Evolutionary conservation across 2,113 vertebrate genomes (phyloP).

Genomic region (Gymnocephalus cernua): DNA sequence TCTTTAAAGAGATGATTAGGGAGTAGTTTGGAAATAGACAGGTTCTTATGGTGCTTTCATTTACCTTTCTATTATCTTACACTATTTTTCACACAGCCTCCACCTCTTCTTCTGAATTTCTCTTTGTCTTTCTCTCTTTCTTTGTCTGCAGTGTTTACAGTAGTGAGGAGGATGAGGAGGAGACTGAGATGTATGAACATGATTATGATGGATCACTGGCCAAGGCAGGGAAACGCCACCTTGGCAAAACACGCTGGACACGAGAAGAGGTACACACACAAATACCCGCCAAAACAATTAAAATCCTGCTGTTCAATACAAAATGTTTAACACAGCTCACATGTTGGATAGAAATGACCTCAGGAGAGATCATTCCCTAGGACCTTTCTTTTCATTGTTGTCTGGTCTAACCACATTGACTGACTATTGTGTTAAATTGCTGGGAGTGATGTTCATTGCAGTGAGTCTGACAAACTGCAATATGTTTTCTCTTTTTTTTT

Average conservation of each 20-base stretch:
- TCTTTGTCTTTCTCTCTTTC: not conserved
- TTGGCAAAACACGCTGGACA: constrained; percentile 98
- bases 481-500: constrained; percentile 58
- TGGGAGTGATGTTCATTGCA: not conserved
- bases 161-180: constrained; percentile 97
- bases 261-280: constrained; percentile 91
- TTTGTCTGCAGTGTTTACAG: constrained; percentile 92
- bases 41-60: constrained; percentile 54
- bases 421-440: not conserved
- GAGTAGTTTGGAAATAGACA: constrained; percentile 56
- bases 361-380: not conserved
- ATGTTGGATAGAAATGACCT: not conserved
- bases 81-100: constrained; percentile 28
- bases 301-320: not conserved
- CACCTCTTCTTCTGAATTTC: constrained; percentile 12
- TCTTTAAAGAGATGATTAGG: constrained; percentile 63
- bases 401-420: constrained; percentile 16
- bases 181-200: constrained; percentile 96
- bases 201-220: constrained; percentile 95
- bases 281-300: not conserved
- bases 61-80: constrained; percentile 32
- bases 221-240: constrained; percentile 94
- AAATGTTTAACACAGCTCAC: not conserved
- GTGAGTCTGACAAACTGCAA: constrained; percentile 16
- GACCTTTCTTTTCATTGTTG: not conserved